Percentiles rank a stretch among this genome's conserved stretches.
Conservation (phyloP, 2,797 vertebrate species). For the Pogoniulus pusillus region DNA sequence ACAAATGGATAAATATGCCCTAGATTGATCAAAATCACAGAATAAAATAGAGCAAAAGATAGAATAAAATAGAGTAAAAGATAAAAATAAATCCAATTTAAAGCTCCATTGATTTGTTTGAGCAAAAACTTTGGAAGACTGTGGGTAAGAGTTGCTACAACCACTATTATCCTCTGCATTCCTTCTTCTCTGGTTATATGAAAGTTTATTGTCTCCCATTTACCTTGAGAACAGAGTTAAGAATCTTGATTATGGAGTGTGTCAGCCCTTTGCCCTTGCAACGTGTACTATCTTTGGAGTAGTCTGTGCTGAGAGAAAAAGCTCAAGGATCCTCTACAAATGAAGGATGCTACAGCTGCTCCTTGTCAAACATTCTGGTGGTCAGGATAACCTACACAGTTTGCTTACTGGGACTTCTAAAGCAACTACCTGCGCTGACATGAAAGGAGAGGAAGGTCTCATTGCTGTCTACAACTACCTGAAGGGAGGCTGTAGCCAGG, state of each 20-base stretch:
- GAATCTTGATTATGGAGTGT: not conserved
- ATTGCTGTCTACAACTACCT: too few species aligned
- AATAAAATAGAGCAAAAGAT: too few species aligned
- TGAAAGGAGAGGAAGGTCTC: not conserved
- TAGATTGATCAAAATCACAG: not conserved
- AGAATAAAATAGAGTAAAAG: too few species aligned
- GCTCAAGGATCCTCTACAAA: not conserved
- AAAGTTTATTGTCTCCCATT: not conserved
- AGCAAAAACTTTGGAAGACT: not conserved
- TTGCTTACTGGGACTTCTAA: not conserved
- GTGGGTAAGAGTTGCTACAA: not conserved
- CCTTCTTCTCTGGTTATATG: not conserved
- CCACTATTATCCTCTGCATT: not conserved
- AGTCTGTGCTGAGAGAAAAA: not conserved
- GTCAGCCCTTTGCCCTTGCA: not conserved
- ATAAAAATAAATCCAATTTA: not conserved
- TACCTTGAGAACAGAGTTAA: not conserved
- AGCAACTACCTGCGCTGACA: not conserved
- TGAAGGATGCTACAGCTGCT: not conserved
- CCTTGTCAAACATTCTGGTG: not conserved
- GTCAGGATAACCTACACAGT: not conserved
- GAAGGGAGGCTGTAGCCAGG: too few species aligned
- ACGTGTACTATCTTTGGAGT: not conserved
- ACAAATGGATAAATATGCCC: not conserved
- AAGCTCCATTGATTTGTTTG: not conserved